Conservation (phyloP, 2,113 vertebrate species). For the Hippoglossus stenolepis region DNA sequence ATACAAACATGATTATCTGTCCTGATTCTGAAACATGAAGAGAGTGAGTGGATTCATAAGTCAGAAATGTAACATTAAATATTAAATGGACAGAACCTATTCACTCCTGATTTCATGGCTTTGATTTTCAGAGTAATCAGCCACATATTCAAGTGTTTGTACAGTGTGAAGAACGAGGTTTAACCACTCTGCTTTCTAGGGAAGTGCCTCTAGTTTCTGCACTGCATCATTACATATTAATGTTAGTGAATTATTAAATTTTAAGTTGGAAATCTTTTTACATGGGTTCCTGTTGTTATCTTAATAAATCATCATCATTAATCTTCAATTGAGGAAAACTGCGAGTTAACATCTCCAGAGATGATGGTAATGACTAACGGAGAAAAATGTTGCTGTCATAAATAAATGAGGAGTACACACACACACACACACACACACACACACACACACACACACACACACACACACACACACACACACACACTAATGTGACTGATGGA, state of each 20-base stretch:
- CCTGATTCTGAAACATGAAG: not conserved
- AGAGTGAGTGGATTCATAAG: not conserved
- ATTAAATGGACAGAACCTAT: not conserved
- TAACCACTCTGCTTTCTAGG: slow-evolving; percentile 33
- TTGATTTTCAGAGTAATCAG: slow-evolving; percentile 14
- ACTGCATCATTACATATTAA: slow-evolving; percentile 53
- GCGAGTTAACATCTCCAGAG: slow-evolving; percentile 58
- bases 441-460: slow-evolving; percentile 59
- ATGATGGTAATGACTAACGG: slow-evolving; percentile 59
- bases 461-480: slow-evolving; percentile 58
- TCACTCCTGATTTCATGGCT: not conserved
- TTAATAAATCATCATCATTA: slow-evolving; percentile 78
- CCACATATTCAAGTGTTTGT: not conserved
- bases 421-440: slow-evolving; percentile 24
- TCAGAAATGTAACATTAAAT: slow-evolving; percentile 14
- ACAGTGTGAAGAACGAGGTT: slow-evolving; percentile 16
- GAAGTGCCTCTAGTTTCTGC: slow-evolving; percentile 9
- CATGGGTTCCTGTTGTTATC: slow-evolving; percentile 67
- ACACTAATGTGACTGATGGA: slow-evolving; percentile 16
- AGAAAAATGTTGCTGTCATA: slow-evolving; percentile 58
- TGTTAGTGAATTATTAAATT: slow-evolving; percentile 66
- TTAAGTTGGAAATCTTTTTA: slow-evolving; percentile 62
- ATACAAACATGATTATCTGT: not conserved
- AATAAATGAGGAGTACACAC: slow-evolving; percentile 54
- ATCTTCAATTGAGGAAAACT: slow-evolving; percentile 63